phyloP scores from a whole-genome alignment of 2,113 vertebrate species.

The Crocuta crocuta region DNA sequence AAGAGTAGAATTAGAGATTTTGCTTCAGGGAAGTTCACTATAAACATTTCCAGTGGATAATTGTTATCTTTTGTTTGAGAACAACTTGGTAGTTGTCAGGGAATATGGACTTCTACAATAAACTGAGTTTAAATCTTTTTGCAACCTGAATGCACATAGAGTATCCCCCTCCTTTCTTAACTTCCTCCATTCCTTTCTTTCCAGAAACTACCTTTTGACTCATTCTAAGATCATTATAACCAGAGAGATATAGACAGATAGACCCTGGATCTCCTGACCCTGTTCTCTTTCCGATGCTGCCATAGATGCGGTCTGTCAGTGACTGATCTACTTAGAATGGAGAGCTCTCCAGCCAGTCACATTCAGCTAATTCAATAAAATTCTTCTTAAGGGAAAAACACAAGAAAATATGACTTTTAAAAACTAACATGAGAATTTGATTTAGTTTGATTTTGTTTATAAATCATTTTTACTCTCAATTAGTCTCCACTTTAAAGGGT shows the following conservation, averaged over 20 bases:
- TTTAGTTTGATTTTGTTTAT: not conserved
- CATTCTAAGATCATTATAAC: not conserved
- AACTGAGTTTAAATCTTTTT: not conserved
- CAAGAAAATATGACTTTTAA: not conserved
- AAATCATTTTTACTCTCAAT: constrained; percentile 8
- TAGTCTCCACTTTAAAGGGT: not conserved
- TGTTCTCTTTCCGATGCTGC: not conserved
- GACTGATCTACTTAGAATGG: not conserved
- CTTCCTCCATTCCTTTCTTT: not conserved
- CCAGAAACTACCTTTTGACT: not conserved
- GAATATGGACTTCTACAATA: not conserved
- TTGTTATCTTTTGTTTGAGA: not conserved
- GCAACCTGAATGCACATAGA: not conserved
- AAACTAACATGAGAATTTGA: not conserved
- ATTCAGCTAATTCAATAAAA: not conserved
- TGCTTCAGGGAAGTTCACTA: not conserved
- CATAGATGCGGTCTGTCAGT: not conserved
- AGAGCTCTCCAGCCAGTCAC: not conserved
- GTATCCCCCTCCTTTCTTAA: not conserved
- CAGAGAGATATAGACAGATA: not conserved
- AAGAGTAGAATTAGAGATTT: not conserved
- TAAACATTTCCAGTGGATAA: not conserved
- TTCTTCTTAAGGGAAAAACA: not conserved
- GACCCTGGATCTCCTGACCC: not conserved
- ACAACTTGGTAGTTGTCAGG: not conserved